Percentiles rank a stretch among this genome's conserved stretches.
Evolutionary conservation across 2,113 vertebrate species (phyloP).

Genomic region (Phodopus roborovskii): DNA sequence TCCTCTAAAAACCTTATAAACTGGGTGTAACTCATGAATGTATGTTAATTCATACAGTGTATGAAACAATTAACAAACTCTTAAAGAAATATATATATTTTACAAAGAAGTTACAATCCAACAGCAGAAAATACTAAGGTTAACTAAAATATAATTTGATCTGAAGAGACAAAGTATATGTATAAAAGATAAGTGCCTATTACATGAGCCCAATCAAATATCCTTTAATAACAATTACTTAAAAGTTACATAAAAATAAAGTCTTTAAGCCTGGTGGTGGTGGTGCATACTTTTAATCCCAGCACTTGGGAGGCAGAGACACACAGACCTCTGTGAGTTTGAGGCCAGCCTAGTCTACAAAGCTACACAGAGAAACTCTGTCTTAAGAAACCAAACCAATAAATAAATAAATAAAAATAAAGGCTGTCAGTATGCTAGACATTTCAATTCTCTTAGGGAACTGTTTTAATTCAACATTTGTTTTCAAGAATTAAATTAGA

Average conservation of each 20-base stretch:
- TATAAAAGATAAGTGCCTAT: background rate
- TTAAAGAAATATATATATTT: background rate
- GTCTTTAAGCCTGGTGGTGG: background rate
- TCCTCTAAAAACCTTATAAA: background rate
- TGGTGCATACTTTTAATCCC: no score
- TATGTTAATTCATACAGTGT: background rate
- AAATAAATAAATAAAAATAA: background rate
- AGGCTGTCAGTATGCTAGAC: background rate
- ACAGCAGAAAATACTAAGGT: background rate
- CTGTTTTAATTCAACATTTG: background rate
- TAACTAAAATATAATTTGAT: background rate
- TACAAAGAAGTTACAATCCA: background rate
- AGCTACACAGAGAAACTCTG: no score
- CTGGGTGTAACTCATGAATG: background rate
- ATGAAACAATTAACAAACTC: background rate
- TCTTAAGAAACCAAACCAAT: no score
- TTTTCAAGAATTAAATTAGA: background rate
- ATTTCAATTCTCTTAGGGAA: background rate
- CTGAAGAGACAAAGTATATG: background rate
- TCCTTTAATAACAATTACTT: background rate
- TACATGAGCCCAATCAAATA: background rate
- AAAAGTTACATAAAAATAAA: background rate
- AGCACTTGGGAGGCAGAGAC: no score
- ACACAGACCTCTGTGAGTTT: no score
- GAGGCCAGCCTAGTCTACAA: no score